Evolutionary conservation across 2,888 invertebrate genomes (phyloP), one percentile per base, ranked within the genome.

Genomic region (Cantharis nigra): DNA sequence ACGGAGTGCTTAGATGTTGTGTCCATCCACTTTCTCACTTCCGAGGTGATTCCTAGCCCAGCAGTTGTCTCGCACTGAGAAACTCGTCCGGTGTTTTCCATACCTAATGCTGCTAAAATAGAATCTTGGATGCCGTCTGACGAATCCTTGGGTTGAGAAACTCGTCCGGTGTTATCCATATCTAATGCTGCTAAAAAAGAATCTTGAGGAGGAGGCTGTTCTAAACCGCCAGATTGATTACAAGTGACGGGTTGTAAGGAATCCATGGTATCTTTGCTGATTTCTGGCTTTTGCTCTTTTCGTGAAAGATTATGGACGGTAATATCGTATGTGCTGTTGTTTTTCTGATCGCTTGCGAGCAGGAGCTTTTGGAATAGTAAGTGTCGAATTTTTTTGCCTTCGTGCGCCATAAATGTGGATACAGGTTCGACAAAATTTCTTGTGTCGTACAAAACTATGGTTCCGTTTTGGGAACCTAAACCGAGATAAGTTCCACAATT

Each of bases 401-500:
- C 89, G 80, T 92, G 91, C 0, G 90, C 91, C 81, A 89, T 87
- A 30, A 91, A 86, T 13, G 90, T 84, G 83, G 89, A 88, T 13
- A 89, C 84, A 0, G 91, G 90, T 76, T 86, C 87, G 30, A 88
- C 87, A 65, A 91, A 85, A 81, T 91, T 90, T 82, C 92, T 88
- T 13, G 91, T 87, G 85, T 92, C 92, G 86, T 91, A 92, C 4
- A 91, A 82, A 64, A 90, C 83, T 4, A 91, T 87, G 70, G 87
- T 82, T n/a, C 92, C 92, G 86, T 89, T 90, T 83, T 91, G 91
- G 18, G 90, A 89, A 13, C 91, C 92, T 65, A 91, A 87, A 7
- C 90, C 91, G n/a, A 92, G 89, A 82, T 89, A 90, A 28, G 90
- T 89, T 49, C 86, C 82, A 82, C 91, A 86, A 2, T 82, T 82